Evolutionary conservation across 2,113 vertebrate species (phyloP), one percentile per base, ranked within the genome.

Genomic region (Melanerpes aurifrons): DNA sequence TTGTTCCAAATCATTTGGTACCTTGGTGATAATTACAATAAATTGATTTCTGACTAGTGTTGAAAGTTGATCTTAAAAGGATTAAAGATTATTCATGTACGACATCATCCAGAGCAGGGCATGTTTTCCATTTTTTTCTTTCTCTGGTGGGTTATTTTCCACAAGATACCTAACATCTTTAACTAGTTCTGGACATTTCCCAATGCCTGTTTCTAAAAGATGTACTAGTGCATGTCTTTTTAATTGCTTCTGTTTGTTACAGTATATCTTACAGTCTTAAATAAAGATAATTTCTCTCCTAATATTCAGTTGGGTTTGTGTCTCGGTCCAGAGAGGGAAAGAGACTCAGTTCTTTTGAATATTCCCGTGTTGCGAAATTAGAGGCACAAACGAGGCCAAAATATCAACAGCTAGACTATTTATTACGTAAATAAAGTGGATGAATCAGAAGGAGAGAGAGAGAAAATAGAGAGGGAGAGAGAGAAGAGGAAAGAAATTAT

Each of bases 151-250:
- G 31, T 88, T 89, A 28, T 72, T 76, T 85, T 73, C 15, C 26
- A 70, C 57, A 61, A 64, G 54, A 21, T 66, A 10, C 83, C 54
- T 73, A 25, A n/a, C 87, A 45, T 86, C 63, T 90, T 58, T 86
- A 63, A 53, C 40, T 63, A 61, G 18, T 10, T 76, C 22, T 31
- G 69, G 57, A 28, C 35, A 50, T 94, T 95, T 95, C 45, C 61
- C 61, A 79, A 10, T 14, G 48, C 54, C 47, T 79, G 8, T 94
- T 94, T 86, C 76, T 95, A 74, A 95, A 96, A 97, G 82, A 25
- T 83, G 64, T 96, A 94, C 48, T 85, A 94, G 87, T 94, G 93
- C 94, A 91, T 97, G 81, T 97, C 94, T 97, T 98, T 96, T 97
- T 97, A 97, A 98, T 97, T 97, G 89, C 84, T 93, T 68, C 67